Conservation (phyloP, 2,113 vertebrate genomes). For the Anhinga anhinga region DNA sequence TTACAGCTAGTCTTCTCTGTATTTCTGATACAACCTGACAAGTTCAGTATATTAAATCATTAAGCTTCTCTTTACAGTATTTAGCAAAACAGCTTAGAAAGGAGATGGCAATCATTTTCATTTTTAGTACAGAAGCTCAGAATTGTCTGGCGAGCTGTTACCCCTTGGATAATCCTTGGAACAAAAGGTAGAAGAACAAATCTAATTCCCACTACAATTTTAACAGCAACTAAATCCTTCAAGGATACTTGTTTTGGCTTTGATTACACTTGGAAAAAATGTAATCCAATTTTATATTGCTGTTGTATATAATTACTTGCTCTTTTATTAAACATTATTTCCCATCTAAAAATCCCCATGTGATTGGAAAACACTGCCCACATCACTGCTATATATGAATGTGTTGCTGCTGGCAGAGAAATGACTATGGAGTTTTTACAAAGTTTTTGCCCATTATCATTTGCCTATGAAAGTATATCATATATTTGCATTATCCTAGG, state of each 20-base stretch:
- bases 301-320: not conserved
- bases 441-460: not conserved
- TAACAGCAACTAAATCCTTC: conserved; percentile 3
- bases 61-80: conserved; percentile 4
- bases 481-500: not conserved
- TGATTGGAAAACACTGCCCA: not conserved
- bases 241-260: conserved; percentile 7
- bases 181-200: conserved; percentile 51
- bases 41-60: conserved; percentile 1
- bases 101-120: conserved; percentile 45
- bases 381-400: not conserved
- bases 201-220: conserved; percentile 23
- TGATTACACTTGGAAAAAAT: conserved; percentile 13
- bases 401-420: not conserved
- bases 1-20: not conserved
- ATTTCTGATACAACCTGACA: not conserved
- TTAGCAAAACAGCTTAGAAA: not conserved
- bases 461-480: not conserved
- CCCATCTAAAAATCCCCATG: not conserved
- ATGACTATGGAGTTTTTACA: not conserved
- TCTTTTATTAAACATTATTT: not conserved
- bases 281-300: not conserved
- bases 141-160: not conserved
- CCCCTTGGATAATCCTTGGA: conserved; percentile 1
- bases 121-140: conserved; percentile 27